Evolutionary conservation across 2,888 invertebrate species (phyloP), one percentile per base, ranked within the genome.

Genomic region (Stenurella melanura): DNA sequence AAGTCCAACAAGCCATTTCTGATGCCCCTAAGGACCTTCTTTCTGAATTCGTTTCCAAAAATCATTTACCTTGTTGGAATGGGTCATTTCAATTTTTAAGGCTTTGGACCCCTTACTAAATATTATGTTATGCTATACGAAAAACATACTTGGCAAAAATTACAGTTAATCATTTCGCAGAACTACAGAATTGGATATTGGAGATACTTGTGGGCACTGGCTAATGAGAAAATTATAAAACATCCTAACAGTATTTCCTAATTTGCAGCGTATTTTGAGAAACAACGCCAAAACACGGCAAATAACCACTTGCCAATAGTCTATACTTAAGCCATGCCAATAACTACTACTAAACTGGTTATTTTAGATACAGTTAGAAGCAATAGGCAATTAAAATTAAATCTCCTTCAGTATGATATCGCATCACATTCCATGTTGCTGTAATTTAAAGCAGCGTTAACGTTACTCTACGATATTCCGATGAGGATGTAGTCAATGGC

Each of bases 301-400:
- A 66, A 66, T 50, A 50, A 66, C 11, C 12, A 50, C 66, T 54
- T 54, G 54, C 21, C 21, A n/a, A 30, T 18, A 19, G 21, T 38
- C 69, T 56, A 26, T 21, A 61, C 42, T 61, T 61, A 71, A 26
- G 34, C 61, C 61, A 69, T 60, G 71, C 71, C 71, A 71, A 71
- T 71, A 71, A 61, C 71, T 71, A 57, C 77, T 77, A 42, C 69
- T 80, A 82, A 82, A 82, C 82, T 78, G 82, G 82, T 82, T 82
- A 80, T 81, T 82, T 82, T 72, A 79, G 76, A 80, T 80, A 82
- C 82, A 82, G 82, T 82, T 82, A 82, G 79, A 73, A 76, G 75
- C 78, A 79, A 78, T 79, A 78, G 76, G 78, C 82, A 82, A 82
- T 82, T 82, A 82, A 81, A 82, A 82, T 78, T 76, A 80, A 82